These are phyloP conservation scores for Neolamprologus toae DNA, from an alignment of 2,113 vertebrate genomes.

Conservation along the genomic window DNA sequence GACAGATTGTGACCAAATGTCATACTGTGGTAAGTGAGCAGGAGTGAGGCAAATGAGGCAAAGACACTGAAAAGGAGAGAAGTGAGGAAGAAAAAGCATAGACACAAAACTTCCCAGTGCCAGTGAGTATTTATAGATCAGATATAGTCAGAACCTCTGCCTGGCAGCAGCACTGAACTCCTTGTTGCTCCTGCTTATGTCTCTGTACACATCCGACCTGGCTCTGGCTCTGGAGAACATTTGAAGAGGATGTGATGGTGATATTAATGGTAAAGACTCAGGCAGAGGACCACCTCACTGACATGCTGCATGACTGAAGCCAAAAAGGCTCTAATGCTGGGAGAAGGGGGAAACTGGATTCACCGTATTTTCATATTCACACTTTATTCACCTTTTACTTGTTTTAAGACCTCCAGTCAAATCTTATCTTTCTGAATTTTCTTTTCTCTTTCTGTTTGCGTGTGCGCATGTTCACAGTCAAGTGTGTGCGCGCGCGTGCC, in stretches of 20 bases:
- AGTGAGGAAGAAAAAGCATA: neutral
- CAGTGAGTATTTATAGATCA: slow-evolving; percentile 64
- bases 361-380: neutral
- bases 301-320: neutral
- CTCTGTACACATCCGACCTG: slow-evolving; percentile 17
- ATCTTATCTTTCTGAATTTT: neutral
- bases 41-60: neutral
- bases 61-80: neutral
- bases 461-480: neutral
- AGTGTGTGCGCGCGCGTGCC: neutral
- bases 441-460: neutral
- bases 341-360: neutral
- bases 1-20: slow-evolving; percentile 47
- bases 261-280: neutral
- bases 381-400: neutral
- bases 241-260: neutral
- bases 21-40: neutral
- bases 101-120: slow-evolving; percentile 37
- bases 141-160: slow-evolving; percentile 55
- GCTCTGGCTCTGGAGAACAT: slow-evolving; percentile 33
- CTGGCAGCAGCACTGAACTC: slow-evolving; percentile 47
- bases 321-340: neutral
- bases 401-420: neutral
- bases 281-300: neutral
- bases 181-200: slow-evolving; percentile 38